These are phyloP conservation scores for Dasypus novemcinctus DNA, from an alignment of 2,113 vertebrate genomes.

Conservation along the genomic window DNA sequence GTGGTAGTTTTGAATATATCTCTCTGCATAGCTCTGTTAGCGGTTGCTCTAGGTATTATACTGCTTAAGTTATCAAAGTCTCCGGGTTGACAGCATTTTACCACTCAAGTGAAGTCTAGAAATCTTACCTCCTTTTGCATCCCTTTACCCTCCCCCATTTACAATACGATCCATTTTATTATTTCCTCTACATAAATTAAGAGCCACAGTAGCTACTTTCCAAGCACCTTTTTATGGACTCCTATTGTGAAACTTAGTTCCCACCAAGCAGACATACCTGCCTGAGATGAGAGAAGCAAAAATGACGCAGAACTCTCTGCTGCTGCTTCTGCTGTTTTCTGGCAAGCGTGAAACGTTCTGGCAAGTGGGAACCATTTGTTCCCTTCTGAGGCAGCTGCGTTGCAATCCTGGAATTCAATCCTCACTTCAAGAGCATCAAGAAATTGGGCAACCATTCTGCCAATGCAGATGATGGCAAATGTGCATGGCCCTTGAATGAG, in stretches of 20 bases:
- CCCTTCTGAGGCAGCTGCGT: not conserved
- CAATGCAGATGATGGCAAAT: not conserved
- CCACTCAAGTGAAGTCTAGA: not conserved
- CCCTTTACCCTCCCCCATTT: not conserved
- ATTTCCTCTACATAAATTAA: not conserved
- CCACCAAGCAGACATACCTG: not conserved
- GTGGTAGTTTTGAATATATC: not conserved
- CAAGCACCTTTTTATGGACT: not conserved
- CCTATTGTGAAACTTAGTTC: not conserved
- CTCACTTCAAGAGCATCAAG: not conserved
- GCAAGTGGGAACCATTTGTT: not conserved
- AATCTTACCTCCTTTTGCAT: not conserved
- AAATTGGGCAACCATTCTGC: fast-evolving
- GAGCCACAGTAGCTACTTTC: not conserved
- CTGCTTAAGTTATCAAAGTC: not conserved
- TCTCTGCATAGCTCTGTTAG: not conserved
- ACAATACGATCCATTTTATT: not conserved
- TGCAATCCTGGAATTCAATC: not conserved
- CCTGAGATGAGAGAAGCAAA: not conserved
- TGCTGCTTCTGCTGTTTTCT: not conserved
- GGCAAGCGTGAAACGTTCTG: not conserved
- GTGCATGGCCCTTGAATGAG: fast-evolving
- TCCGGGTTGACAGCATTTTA: fast-evolving
- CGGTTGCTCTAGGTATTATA: not conserved
- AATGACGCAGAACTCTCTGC: not conserved